phyloP scores from a whole-genome alignment of 2,113 vertebrate species.

The Sapajus apella region DNA sequence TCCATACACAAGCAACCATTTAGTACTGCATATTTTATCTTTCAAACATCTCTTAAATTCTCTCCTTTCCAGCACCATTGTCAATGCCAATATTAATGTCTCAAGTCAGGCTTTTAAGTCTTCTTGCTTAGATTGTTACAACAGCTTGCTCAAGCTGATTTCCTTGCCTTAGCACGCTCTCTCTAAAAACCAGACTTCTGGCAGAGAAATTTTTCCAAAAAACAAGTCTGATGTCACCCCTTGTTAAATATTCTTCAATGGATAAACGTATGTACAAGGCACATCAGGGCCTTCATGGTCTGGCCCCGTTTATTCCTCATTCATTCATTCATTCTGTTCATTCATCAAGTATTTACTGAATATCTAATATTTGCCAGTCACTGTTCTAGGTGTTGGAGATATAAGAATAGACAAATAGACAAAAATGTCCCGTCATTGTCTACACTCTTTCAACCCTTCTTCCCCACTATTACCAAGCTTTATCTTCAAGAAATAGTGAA shows the following conservation, averaged over 20 bases:
- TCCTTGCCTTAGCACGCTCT: neutral
- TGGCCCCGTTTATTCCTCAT: neutral
- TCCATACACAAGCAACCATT: neutral
- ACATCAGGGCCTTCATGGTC: neutral
- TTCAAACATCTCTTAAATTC: neutral
- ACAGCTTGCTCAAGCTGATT: neutral
- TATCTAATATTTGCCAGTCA: neutral
- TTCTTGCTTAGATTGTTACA: neutral
- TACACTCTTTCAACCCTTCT: neutral
- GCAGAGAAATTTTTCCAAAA: neutral
- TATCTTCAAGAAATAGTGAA: neutral
- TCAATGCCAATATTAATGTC: neutral
- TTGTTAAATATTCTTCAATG: neutral
- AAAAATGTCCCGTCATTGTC: neutral
- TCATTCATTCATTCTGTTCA: conserved; percentile 3
- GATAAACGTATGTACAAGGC: neutral
- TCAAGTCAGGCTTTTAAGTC: neutral
- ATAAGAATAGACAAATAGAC: neutral
- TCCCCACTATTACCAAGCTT: neutral
- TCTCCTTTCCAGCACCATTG: neutral
- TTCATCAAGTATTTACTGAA: neutral
- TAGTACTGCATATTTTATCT: neutral
- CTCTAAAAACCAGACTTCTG: neutral
- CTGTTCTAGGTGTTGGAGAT: neutral
- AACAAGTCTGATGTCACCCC: neutral